Percentiles rank a stretch among this genome's conserved stretches.
phyloP scores from a whole-genome alignment of 2,113 vertebrate species.

The Nycticebus coucang region DNA sequence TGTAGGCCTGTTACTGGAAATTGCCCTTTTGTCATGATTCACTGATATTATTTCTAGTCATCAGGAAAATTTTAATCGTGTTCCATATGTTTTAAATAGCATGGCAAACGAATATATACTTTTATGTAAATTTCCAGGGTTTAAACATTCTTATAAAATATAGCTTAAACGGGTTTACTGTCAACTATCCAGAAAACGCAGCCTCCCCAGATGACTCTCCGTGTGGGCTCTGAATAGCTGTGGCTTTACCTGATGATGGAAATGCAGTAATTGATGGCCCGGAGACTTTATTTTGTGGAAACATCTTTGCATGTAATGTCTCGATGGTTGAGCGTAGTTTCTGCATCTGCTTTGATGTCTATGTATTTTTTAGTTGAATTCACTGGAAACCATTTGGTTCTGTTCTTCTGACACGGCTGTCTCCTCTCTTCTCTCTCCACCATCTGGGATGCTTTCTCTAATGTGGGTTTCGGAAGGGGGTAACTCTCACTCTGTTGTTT shows the following conservation, averaged over 20 bases:
- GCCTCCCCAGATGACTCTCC: not conserved
- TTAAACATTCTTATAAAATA: not conserved
- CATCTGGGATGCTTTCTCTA: not conserved
- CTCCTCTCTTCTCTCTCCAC: not conserved
- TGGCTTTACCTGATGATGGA: not conserved
- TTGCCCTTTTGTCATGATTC: not conserved
- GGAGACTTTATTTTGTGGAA: not conserved
- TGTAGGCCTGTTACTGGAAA: fast-evolving
- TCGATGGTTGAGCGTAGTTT: not conserved
- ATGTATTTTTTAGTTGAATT: not conserved
- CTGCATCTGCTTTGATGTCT: not conserved
- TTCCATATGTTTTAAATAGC: not conserved
- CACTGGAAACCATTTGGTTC: not conserved
- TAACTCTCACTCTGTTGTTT: not conserved
- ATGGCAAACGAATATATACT: not conserved
- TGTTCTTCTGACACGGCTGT: not conserved
- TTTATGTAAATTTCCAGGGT: not conserved
- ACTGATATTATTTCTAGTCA: not conserved
- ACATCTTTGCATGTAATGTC: not conserved
- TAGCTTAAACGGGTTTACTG: not conserved
- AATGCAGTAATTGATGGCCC: not conserved
- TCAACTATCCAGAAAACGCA: not conserved
- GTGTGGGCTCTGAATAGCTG: not conserved
- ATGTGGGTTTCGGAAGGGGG: not conserved
- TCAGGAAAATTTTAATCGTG: not conserved